A percentile compares a stretch with the other conserved stretches of the same genome.
These are phyloP conservation scores for Eulemur rufifrons DNA, from an alignment of 2,113 vertebrate species.

Conservation along the genomic window DNA sequence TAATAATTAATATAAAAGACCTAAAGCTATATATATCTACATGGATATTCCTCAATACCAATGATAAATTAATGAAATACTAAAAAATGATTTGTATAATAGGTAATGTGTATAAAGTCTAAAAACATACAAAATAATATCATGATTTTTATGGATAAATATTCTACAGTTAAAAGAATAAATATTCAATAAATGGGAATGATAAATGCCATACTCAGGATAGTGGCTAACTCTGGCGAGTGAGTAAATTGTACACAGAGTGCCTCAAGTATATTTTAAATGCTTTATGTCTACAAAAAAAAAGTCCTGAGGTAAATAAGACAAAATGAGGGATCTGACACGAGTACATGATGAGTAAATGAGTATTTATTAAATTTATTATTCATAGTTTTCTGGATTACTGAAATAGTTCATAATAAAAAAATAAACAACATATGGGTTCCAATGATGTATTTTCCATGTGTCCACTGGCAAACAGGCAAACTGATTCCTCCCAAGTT, in stretches of 20 bases:
- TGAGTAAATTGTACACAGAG: neutral
- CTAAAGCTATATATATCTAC: neutral
- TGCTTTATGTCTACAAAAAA: neutral
- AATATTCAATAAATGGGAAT: neutral
- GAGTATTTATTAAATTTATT: constrained; percentile 3
- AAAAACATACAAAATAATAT: constrained; percentile 5
- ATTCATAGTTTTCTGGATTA: constrained; percentile 23
- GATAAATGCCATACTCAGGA: neutral
- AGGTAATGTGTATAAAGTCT: neutral
- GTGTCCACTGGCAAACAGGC: constrained; percentile 26
- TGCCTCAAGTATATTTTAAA: neutral
- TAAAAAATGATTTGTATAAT: neutral
- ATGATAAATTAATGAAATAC: neutral
- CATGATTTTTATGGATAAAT: neutral
- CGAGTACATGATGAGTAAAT: neutral
- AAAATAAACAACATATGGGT: constrained; percentile 41
- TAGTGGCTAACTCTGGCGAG: neutral
- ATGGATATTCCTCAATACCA: neutral
- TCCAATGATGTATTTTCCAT: constrained; percentile 27
- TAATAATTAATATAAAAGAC: neutral
- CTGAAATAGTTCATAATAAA: constrained; percentile 38
- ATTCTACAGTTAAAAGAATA: neutral
- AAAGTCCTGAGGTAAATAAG: neutral
- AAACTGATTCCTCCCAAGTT: constrained; percentile 48
- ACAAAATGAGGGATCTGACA: constrained; percentile 22